Percentiles rank a stretch among this genome's conserved stretches.
Conservation (phyloP, 2,797 vertebrate species). For the Varecia variegata region DNA sequence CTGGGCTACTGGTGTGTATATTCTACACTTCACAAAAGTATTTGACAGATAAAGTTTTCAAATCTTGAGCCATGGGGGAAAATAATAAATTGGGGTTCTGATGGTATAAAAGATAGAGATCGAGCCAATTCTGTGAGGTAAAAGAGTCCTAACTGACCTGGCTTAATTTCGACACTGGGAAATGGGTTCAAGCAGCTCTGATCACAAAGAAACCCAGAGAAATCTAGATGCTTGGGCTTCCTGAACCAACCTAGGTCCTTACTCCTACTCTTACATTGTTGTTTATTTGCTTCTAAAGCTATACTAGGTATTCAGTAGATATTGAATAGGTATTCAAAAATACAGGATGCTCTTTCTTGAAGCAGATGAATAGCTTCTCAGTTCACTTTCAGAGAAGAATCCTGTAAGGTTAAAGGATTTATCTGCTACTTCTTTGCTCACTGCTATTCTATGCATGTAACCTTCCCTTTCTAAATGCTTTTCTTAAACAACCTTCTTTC, state of each 20-base stretch:
- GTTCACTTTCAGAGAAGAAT: background rate
- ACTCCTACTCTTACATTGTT: background rate
- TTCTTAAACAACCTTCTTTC: background rate
- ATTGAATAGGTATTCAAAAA: background rate
- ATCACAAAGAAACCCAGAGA: background rate
- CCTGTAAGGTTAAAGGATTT: background rate
- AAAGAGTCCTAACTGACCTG: background rate
- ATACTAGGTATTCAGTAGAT: background rate
- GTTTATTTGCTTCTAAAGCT: slow-evolving; percentile 41
- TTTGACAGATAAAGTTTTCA: background rate
- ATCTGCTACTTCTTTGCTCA: background rate
- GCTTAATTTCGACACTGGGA: background rate
- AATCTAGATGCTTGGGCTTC: background rate
- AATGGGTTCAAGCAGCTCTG: background rate
- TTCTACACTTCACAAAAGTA: background rate
- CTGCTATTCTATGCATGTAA: background rate
- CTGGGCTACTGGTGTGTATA: background rate
- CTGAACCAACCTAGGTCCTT: background rate
- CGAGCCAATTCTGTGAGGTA: background rate
- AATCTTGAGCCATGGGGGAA: background rate
- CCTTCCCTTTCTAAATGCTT: background rate
- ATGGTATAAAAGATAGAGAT: background rate
- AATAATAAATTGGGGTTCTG: background rate
- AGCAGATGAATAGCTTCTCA: background rate
- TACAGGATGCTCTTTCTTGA: background rate